phyloP scores from a whole-genome alignment of 2,888 invertebrate species.

The Byasa hedistus region DNA sequence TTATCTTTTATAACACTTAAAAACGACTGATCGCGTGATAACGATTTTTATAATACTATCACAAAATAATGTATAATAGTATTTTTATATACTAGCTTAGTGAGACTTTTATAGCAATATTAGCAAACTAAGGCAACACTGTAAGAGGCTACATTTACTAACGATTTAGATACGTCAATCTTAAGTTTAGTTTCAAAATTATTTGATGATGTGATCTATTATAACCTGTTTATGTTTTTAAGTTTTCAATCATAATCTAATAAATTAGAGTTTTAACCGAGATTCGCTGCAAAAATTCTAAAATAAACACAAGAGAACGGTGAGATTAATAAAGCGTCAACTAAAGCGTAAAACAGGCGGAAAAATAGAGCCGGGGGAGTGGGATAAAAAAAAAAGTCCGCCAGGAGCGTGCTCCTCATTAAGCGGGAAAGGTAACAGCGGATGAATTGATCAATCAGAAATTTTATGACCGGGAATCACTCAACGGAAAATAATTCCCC shows the following conservation, averaged over 20 bases:
- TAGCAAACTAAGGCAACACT: no score
- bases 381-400: constrained; percentile 59
- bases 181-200: no score
- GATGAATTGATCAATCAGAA: constrained; percentile 80
- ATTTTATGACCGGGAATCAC: constrained; percentile 79
- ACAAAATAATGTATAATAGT: no score
- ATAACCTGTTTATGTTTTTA: no score
- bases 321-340: constrained; percentile 76
- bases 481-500: constrained; percentile 78
- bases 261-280: no score
- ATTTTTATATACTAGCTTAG: no score
- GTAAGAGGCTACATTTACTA: no score
- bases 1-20: constrained; percentile 58
- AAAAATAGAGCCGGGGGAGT: constrained; percentile 66
- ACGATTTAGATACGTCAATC: no score
- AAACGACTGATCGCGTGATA: constrained; percentile 56
- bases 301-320: constrained; percentile 44
- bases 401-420: constrained; percentile 74
- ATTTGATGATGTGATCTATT: no score
- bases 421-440: constrained; percentile 70
- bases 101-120: no score
- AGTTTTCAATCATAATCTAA: no score
- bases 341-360: constrained; percentile 74
- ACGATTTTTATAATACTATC: constrained; percentile 35
- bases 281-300: no score